These are phyloP conservation scores for Onychorhynchus coronatus DNA, from an alignment of 2,113 vertebrate species.

Conservation along the genomic window DNA sequence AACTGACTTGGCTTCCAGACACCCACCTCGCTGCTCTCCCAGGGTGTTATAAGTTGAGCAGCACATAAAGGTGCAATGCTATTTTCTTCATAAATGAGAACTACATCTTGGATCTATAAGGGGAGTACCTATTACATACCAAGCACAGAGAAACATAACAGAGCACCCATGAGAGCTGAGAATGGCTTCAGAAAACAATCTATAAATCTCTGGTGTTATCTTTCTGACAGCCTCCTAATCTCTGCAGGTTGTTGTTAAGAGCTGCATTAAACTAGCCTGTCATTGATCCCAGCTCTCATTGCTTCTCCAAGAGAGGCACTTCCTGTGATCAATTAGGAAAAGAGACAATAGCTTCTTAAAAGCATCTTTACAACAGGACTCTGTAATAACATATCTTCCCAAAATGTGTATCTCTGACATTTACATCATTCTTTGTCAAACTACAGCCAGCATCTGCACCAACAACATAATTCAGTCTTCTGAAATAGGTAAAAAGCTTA, in stretches of 20 bases:
- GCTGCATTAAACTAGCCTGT: slow-evolving; percentile 31
- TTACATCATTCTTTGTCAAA: not conserved
- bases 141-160: not conserved
- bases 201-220: slow-evolving; percentile 25
- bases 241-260: slow-evolving; percentile 26
- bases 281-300: slow-evolving; percentile 16
- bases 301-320: not conserved
- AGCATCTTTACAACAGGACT: not conserved
- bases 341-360: slow-evolving; percentile 32
- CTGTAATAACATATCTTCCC: not conserved
- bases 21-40: not conserved
- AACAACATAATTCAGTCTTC: not conserved
- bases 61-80: not conserved
- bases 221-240: slow-evolving; percentile 42
- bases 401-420: slow-evolving; percentile 11
- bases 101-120: not conserved
- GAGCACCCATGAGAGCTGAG: not conserved
- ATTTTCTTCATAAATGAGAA: not conserved
- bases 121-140: not conserved
- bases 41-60: not conserved
- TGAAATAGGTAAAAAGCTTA: not conserved
- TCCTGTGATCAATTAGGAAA: slow-evolving; percentile 42
- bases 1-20: not conserved
- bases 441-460: not conserved
- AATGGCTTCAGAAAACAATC: slow-evolving; percentile 45